Conservation (phyloP, 2,797 vertebrate species). For the Pseudochromis fuscus region DNA sequence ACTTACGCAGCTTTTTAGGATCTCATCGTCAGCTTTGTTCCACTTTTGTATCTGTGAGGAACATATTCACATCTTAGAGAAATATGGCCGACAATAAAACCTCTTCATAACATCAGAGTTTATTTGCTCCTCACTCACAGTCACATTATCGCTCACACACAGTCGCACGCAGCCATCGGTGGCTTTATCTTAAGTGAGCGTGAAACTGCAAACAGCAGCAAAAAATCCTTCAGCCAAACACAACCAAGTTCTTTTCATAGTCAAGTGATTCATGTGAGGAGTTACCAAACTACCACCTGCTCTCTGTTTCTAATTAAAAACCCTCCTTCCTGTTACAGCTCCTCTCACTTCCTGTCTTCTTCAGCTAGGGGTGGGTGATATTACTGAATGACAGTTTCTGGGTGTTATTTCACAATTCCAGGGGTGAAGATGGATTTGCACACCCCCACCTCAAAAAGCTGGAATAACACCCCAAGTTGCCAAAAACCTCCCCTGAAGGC, state of each 20-base stretch:
- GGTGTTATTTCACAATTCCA: constrained; percentile 47
- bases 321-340: constrained; percentile 32
- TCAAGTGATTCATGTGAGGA: constrained; percentile 40
- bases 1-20: constrained; percentile 16
- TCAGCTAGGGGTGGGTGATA: constrained; percentile 36
- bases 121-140: constrained; percentile 34
- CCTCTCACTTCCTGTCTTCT: constrained; percentile 30
- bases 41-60: constrained; percentile 20
- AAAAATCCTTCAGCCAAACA: constrained; percentile 44
- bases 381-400: constrained; percentile 41
- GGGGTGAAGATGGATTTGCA: constrained; percentile 56
- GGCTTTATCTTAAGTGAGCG: constrained; percentile 35
- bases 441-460: constrained; percentile 27
- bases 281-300: constrained; percentile 44
- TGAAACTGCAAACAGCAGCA: constrained; percentile 33
- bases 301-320: constrained; percentile 58
- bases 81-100: constrained; percentile 16
- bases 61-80: constrained; percentile 24
- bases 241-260: constrained; percentile 35
- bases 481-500: constrained; percentile 16
- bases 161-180: constrained; percentile 28
- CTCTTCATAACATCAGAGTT: constrained; percentile 21
- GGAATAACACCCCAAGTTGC: constrained; percentile 30
- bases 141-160: constrained; percentile 12
- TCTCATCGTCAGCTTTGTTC: constrained; percentile 36